These are phyloP conservation scores for Lepidonotus clava DNA, from an alignment of 2,888 invertebrate genomes.

Conservation along the genomic window DNA sequence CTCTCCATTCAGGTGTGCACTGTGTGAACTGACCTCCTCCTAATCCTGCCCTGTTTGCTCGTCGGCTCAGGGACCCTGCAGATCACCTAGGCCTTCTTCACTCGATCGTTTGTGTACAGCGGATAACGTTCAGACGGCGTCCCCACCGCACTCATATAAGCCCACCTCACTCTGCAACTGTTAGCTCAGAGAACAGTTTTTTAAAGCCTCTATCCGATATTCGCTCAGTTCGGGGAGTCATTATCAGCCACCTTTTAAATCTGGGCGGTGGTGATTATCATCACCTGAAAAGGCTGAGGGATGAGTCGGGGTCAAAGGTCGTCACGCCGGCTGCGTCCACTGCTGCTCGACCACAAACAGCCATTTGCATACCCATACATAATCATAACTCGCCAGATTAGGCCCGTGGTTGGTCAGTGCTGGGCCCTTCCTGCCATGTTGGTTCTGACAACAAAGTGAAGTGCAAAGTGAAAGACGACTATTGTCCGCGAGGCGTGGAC, in stretches of 20 bases:
- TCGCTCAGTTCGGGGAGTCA: too few species aligned
- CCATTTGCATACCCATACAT: slow-evolving; percentile 9
- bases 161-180: neutral
- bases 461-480: neutral
- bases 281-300: neutral
- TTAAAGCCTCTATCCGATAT: too few species aligned
- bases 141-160: neutral
- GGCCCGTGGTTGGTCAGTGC: neutral
- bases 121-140: neutral
- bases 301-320: neutral
- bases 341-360: slow-evolving; percentile 5
- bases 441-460: neutral
- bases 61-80: neutral
- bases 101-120: slow-evolving; percentile 1
- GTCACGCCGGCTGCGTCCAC: neutral
- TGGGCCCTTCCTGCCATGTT: neutral
- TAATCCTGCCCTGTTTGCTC: neutral
- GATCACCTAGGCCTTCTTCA: slow-evolving; percentile 2
- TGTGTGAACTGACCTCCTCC: slow-evolving; percentile 8
- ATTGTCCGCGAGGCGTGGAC: slow-evolving; percentile 9
- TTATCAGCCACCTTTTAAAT: too few species aligned
- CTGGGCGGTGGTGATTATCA: too few species aligned
- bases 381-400: slow-evolving; percentile 25
- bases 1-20: slow-evolving; percentile 9
- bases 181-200: neutral